A percentile compares a stretch with the other conserved stretches of the same genome.
Evolutionary conservation across 2,797 vertebrate genomes (phyloP).

Genomic region (Oophaga sylvatica): DNA sequence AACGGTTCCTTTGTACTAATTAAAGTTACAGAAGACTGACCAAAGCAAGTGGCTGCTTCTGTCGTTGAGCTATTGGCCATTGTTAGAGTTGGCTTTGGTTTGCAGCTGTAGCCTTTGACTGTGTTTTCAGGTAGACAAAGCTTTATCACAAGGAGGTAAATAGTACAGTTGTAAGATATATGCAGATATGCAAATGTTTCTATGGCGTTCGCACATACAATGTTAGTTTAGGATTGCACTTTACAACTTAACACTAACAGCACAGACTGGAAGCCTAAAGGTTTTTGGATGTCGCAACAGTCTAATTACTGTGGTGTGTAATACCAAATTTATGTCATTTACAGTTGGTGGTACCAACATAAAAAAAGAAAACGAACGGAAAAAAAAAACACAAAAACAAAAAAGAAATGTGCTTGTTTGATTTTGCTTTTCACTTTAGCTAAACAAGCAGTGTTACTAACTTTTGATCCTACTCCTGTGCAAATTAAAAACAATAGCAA

Average conservation of each 20-base stretch:
- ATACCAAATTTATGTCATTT: conserved; percentile 96
- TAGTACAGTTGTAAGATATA: conserved; percentile 95
- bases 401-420: conserved; percentile 70
- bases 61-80: conserved; percentile 99
- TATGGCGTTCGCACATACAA: conserved; percentile 92
- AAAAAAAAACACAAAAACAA: conserved; percentile 77
- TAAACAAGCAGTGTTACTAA: conserved; percentile 98
- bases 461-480: conserved; percentile 98
- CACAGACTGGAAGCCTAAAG: conserved; percentile 91
- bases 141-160: conserved; percentile 99
- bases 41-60: conserved; percentile 94
- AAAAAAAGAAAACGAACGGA: conserved; percentile 78
- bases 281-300: conserved; percentile 89
- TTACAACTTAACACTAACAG: conserved; percentile 93
- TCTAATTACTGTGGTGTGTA: conserved; percentile 90
- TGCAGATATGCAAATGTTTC: conserved; percentile 92
- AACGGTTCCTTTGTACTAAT: conserved; percentile 98
- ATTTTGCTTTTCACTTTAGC: conserved; percentile 85
- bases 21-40: conserved; percentile 98
- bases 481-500: conserved; percentile 99
- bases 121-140: conserved; percentile 99
- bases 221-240: conserved; percentile 89
- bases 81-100: conserved; percentile 99
- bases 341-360: conserved; percentile 95
- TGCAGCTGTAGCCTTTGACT: conserved; percentile 99